Conservation (phyloP, 2,797 vertebrate species). For the Moxostoma hubbsi region DNA sequence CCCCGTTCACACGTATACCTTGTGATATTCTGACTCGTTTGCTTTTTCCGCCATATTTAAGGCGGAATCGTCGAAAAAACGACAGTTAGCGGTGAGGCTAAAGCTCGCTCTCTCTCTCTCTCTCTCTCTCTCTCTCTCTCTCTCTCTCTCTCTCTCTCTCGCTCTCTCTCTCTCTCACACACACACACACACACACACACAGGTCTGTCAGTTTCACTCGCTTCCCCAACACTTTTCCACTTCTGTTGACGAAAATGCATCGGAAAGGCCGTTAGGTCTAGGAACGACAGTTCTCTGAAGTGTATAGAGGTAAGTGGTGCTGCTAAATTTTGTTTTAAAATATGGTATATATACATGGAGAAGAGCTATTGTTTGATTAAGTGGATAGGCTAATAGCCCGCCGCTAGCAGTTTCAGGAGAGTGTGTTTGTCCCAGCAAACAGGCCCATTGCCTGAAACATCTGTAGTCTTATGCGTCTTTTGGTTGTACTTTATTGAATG, state of each 20-base stretch:
- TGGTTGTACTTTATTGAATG: neutral
- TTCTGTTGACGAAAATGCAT: conserved; percentile 45
- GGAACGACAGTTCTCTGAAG: conserved; percentile 21
- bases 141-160: too few relatives aligned
- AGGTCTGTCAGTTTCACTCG: conserved; percentile 54
- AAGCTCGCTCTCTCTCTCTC: conserved; percentile 40
- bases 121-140: conserved; percentile 20
- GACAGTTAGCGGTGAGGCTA: conserved; percentile 48
- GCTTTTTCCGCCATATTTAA: neutral
- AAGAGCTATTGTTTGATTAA: conserved; percentile 58
- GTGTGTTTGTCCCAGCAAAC: conserved; percentile 26
- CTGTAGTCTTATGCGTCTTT: neutral
- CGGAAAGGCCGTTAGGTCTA: conserved; percentile 2
- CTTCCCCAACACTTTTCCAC: conserved; percentile 40
- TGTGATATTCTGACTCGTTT: conserved; percentile 12
- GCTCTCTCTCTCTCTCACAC: too few relatives aligned
- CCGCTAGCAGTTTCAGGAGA: conserved; percentile 33
- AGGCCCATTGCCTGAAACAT: neutral
- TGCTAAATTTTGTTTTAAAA: conserved; percentile 25
- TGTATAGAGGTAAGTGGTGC: conserved; percentile 42
- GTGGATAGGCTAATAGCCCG: conserved; percentile 30
- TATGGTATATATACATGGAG: neutral
- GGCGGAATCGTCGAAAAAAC: conserved; percentile 42
- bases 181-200: too few relatives aligned
- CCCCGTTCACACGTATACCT: conserved; percentile 44